Percentiles rank a stretch among this genome's conserved stretches.
phyloP scores from a whole-genome alignment of 2,113 vertebrate species.

The Gadus macrocephalus region DNA sequence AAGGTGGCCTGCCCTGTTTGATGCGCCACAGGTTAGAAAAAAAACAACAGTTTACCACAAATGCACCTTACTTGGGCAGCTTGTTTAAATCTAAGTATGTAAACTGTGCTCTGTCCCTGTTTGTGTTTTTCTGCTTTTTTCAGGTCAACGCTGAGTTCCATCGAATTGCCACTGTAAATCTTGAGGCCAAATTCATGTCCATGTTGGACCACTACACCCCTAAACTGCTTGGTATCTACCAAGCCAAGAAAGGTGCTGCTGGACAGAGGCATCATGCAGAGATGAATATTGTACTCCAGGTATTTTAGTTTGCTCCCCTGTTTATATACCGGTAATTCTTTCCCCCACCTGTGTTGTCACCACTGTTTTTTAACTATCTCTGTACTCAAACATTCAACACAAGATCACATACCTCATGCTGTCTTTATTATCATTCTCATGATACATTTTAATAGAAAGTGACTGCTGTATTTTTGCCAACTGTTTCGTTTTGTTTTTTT shows the following conservation, averaged over 20 bases:
- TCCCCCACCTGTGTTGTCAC: too few relatives aligned
- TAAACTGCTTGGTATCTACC: slow-evolving; percentile 6
- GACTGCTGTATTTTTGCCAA: too few relatives aligned
- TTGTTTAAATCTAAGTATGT: slow-evolving; percentile 5
- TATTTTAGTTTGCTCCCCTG: background rate
- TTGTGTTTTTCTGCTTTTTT: background rate
- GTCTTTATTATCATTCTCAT: background rate
- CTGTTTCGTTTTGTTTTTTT: background rate
- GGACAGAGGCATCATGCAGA: slow-evolving; percentile 11
- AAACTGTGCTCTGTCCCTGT: background rate
- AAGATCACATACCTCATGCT: background rate
- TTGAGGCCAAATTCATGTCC: slow-evolving; percentile 22
- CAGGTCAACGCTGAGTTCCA: slow-evolving; percentile 28
- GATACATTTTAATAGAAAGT: background rate
- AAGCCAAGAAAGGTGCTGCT: slow-evolving; percentile 17
- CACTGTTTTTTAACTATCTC: too few relatives aligned
- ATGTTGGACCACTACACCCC: too few relatives aligned
- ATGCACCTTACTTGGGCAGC: background rate
- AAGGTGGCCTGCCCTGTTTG: slow-evolving; percentile 27
- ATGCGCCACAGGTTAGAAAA: slow-evolving; percentile 23
- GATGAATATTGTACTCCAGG: slow-evolving; percentile 16
- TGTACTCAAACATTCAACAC: background rate
- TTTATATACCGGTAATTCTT: background rate
- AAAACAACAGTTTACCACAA: background rate
- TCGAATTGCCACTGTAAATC: slow-evolving; percentile 21